These are phyloP conservation scores for Tetranychus urticae DNA, from an alignment of 1,140 invertebrate genomes.

Conservation along the genomic window DNA sequence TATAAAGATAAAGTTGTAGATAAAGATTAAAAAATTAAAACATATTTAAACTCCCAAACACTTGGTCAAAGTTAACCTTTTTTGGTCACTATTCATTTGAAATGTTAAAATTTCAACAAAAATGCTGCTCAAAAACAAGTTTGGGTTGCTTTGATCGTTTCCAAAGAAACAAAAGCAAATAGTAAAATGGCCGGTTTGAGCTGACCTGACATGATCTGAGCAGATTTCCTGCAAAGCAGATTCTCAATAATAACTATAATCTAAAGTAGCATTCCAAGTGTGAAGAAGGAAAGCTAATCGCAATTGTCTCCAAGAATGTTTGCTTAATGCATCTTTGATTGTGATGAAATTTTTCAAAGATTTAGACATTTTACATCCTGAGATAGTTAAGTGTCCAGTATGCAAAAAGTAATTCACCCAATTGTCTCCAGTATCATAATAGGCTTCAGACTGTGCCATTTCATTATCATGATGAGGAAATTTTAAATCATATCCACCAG, in stretches of 20 bases:
- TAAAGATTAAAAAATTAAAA: too few relatives aligned
- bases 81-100: too few relatives aligned
- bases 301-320: conserved; percentile 63
- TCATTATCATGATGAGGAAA: conserved; percentile 99
- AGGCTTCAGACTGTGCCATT: conserved; percentile 87
- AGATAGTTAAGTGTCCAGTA: conserved; percentile 89
- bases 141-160: too few relatives aligned
- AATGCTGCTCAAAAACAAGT: too few relatives aligned
- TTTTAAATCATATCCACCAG: conserved; percentile 88
- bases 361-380: conserved; percentile 99
- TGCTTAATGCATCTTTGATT: conserved; percentile 70
- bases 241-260: conserved; percentile 42
- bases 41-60: too few relatives aligned
- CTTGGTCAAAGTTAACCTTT: too few relatives aligned
- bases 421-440: conserved; percentile 49
- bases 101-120: too few relatives aligned
- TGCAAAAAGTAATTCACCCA: conserved; percentile 98
- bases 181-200: too few relatives aligned
- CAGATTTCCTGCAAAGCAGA: too few relatives aligned
- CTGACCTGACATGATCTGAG: too few relatives aligned
- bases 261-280: conserved; percentile 91
- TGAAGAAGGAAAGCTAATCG: conserved; percentile 84
- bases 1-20: too few relatives aligned
- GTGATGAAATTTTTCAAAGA: conserved; percentile 97
- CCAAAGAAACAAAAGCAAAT: too few relatives aligned